These are phyloP conservation scores for Pimpla rufipes DNA, from an alignment of 2,888 invertebrate genomes.

Conservation along the genomic window DNA sequence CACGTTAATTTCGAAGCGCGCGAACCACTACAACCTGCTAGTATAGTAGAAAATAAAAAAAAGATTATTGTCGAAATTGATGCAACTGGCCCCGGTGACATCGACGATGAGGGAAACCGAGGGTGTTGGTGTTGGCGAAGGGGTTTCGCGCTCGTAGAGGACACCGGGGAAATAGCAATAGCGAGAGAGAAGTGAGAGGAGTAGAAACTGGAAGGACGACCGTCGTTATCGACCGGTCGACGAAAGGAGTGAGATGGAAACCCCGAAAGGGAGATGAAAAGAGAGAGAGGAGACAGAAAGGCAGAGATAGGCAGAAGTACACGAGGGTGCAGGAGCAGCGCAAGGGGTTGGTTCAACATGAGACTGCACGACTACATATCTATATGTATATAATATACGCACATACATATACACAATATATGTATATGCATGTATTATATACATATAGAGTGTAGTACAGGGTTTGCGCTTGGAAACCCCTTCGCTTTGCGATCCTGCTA, in stretches of 20 bases:
- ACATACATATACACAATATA: slow-evolving; percentile 2
- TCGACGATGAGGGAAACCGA: background rate
- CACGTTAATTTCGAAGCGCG: too few relatives aligned
- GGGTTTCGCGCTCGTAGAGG: slow-evolving; percentile 59
- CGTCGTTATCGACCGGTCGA: slow-evolving; percentile 66
- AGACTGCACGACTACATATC: slow-evolving; percentile 42
- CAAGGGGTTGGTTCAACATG: slow-evolving; percentile 58
- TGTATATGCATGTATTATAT: slow-evolving; percentile 14
- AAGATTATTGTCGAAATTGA: too few relatives aligned
- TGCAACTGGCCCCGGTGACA: background rate
- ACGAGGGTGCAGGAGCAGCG: slow-evolving; percentile 56
- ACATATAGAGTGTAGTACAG: slow-evolving; percentile 4
- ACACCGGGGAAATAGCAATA: slow-evolving; percentile 57
- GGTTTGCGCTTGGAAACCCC: slow-evolving; percentile 7
- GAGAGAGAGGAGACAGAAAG: slow-evolving; percentile 47
- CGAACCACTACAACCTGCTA: too few relatives aligned
- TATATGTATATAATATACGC: slow-evolving; percentile 34
- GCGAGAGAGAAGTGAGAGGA: slow-evolving; percentile 31
- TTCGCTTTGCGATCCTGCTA: slow-evolving; percentile 49
- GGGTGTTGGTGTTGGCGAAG: slow-evolving; percentile 50
- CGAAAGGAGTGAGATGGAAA: slow-evolving; percentile 55
- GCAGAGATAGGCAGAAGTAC: slow-evolving; percentile 33
- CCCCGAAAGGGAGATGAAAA: slow-evolving; percentile 41
- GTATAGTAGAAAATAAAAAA: too few relatives aligned
- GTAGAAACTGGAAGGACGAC: slow-evolving; percentile 62